These are phyloP conservation scores for Decapterus maruadsi DNA, from an alignment of 2,797 vertebrate species.

Conservation along the genomic window DNA sequence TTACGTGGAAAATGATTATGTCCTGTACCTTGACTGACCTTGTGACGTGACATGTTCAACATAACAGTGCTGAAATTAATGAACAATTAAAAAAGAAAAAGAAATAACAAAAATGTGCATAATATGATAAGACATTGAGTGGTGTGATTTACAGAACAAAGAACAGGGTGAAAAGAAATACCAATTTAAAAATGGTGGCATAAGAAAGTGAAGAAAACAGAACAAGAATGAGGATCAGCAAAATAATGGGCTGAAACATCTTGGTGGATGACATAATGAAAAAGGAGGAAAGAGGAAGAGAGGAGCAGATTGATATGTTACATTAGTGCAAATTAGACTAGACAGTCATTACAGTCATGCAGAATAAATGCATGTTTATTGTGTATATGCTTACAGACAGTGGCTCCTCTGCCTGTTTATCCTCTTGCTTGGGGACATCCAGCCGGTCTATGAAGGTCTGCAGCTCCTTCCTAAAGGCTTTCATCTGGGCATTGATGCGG, in stretches of 20 bases:
- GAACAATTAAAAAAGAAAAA: slow-evolving; percentile 51
- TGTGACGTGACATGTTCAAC: slow-evolving; percentile 87
- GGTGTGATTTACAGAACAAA: slow-evolving; percentile 95
- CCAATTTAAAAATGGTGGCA: slow-evolving; percentile 99
- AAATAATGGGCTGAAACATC: slow-evolving; percentile 99
- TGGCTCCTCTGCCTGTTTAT: slow-evolving; percentile 92
- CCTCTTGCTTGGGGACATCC: slow-evolving; percentile 95
- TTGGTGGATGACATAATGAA: slow-evolving; percentile 79
- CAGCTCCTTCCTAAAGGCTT: slow-evolving; percentile 97
- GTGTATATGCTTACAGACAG: slow-evolving; percentile 93
- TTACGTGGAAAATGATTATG: slow-evolving; percentile 87
- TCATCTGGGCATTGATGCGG: slow-evolving; percentile 98
- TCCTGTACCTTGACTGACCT: slow-evolving; percentile 92
- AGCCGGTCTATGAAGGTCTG: slow-evolving; percentile 97
- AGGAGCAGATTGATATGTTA: slow-evolving; percentile 38
- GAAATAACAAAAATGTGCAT: slow-evolving; percentile 84
- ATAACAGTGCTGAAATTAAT: slow-evolving; percentile 73
- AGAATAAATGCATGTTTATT: slow-evolving; percentile 3
- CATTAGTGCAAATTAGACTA: background rate
- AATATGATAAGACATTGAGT: slow-evolving; percentile 77
- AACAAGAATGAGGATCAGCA: slow-evolving; percentile 99
- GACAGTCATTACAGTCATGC: background rate
- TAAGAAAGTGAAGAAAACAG: slow-evolving; percentile 99
- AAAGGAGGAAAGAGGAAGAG: background rate
- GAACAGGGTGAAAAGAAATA: slow-evolving; percentile 99